phyloP scores from a whole-genome alignment of 2,888 invertebrate species.

The Dasysyrphus tricinctus region DNA sequence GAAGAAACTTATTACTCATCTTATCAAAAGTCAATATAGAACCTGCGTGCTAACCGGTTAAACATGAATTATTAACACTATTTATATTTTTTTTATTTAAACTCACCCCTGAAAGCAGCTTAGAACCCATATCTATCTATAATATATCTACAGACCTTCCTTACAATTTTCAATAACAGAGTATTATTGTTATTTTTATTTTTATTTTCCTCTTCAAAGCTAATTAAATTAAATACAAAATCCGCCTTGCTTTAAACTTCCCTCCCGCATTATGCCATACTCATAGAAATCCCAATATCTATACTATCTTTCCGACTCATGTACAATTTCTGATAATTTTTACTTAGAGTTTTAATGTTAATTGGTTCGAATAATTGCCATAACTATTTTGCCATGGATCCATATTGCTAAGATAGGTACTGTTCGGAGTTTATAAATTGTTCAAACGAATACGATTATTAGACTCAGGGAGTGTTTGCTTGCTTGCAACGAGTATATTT shows the following conservation, averaged over 20 bases:
- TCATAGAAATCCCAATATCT: conserved; percentile 36
- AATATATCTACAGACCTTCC: not conserved
- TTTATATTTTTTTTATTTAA: not conserved
- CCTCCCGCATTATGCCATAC: conserved; percentile 18
- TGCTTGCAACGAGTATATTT: conserved; percentile 5
- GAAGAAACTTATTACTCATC: not conserved
- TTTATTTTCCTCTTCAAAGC: conserved; percentile 19
- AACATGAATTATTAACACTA: conserved; percentile 27
- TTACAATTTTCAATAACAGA: conserved; percentile 7
- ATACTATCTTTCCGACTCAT: not conserved
- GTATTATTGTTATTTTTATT: not conserved
- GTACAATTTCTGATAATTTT: conserved; percentile 43
- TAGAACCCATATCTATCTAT: not conserved
- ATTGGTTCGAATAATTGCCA: conserved; percentile 59
- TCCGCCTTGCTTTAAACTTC: not conserved
- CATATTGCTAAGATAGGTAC: conserved; percentile 1
- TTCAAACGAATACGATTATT: conserved; percentile 4
- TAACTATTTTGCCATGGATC: conserved; percentile 28
- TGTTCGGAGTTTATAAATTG: conserved; percentile 7
- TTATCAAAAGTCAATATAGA: not conserved
- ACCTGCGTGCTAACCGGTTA: conserved; percentile 8
- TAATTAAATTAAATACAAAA: conserved; percentile 67
- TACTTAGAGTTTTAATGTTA: conserved; percentile 60
- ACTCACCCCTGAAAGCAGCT: conserved; percentile 9
- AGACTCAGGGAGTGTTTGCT: conserved; percentile 1